Evolutionary conservation across 2,888 invertebrate genomes (phyloP), one percentile per base, ranked within the genome.

Genomic region (Sesia bembeciformis): DNA sequence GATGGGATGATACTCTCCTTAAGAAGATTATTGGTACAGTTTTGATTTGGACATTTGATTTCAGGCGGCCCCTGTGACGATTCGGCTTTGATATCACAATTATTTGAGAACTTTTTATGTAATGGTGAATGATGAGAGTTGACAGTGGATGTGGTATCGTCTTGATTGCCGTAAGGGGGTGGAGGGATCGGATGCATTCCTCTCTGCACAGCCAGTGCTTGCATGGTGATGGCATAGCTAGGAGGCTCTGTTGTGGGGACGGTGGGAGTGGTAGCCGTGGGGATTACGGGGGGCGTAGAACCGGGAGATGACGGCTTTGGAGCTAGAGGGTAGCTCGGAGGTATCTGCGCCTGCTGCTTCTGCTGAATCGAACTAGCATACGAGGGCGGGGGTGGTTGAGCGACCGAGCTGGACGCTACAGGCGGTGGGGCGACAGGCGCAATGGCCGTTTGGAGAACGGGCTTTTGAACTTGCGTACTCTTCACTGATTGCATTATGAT

Each of bases 401-500:
- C 80, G 38, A 73, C 74, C n/a, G 91, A 86, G 40, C 91, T 81
- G 4, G 82, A 85, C 41, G 85, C 83, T 41, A 81, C 89, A 57
- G 91, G 81, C 50, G 90, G 89, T 3, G 95, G 95, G 7, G 95
- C 93, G 40, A 94, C 93, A 1, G 97, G 97, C n/a, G 96, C 97
- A 52, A 97, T 96, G 5, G 98, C 98, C 8, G 97, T 98, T 84
- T 98, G 98, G 61, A 98, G 88, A 40, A 97, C 94, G 0, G 98
- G 98, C 78, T 98, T 98, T 74, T 97, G 97, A 46, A 97, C 97
- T 81, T 97, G 97, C 23, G 97, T 97, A 86, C 97, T 97, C 79
- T 97, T 97, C 23, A 98, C 98, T 40, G 97, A 96, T 78, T 98
- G 97, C 97, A 98, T 98, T 60, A 98, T 97, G 62, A 98, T 96